Evolutionary conservation across 2,888 invertebrate genomes (phyloP).

Genomic region (Erebia aethiops): DNA sequence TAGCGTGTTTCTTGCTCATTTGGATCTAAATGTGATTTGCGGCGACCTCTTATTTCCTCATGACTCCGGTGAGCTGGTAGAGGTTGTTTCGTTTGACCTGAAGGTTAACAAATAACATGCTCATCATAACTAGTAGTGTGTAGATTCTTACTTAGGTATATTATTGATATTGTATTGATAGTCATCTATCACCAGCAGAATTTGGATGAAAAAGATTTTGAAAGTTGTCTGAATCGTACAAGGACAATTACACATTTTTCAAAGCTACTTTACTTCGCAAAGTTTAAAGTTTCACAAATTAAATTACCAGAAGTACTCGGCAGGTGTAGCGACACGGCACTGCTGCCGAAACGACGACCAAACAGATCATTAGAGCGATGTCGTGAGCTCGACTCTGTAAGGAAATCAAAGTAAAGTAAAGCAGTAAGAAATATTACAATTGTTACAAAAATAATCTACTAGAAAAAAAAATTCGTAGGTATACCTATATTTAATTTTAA

Average conservation of each 20-base stretch:
- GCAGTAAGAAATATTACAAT: too few relatives aligned
- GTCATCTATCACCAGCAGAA: too few relatives aligned
- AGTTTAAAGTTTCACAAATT: background rate
- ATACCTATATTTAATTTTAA: too few relatives aligned
- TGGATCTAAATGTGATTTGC: constrained; percentile 55
- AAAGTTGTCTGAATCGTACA: too few relatives aligned
- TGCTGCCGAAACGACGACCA: constrained; percentile 57
- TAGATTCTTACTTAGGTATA: too few relatives aligned
- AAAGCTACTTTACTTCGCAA: too few relatives aligned
- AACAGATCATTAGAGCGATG: constrained; percentile 59
- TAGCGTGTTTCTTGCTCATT: constrained; percentile 56
- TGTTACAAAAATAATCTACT: too few relatives aligned
- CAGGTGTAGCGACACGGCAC: constrained; percentile 66
- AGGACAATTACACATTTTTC: too few relatives aligned
- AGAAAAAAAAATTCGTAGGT: too few relatives aligned
- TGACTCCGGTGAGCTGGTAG: constrained; percentile 70
- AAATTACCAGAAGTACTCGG: constrained; percentile 68
- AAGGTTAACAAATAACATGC: background rate
- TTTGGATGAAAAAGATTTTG: too few relatives aligned
- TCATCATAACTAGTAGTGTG: too few relatives aligned
- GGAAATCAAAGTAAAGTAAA: background rate
- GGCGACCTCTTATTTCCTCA: constrained; percentile 64
- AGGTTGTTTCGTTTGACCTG: constrained; percentile 61
- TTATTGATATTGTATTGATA: too few relatives aligned
- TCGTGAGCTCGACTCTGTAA: constrained; percentile 53